Base-by-base conservation (phyloP, 2,888 invertebrate species). In the Dolomedes plantarius region DNA sequence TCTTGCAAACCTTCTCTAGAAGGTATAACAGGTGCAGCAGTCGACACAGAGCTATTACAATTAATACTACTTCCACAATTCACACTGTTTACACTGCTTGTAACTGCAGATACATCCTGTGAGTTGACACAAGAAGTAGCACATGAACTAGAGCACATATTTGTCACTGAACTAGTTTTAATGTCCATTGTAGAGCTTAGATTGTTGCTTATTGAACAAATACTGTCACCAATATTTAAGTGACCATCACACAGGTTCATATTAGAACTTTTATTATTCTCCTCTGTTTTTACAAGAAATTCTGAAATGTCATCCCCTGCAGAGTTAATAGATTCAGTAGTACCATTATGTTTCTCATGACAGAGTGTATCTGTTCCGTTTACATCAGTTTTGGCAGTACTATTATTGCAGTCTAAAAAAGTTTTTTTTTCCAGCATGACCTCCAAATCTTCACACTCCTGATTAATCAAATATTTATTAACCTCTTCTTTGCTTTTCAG, bases 341-440 rank as follows among this genome's bases (percentile, higher is more conserved):
- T 39, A 50, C 82, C 78, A 87, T 79, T 83, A 23, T 74, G 75
- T 32, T 83, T 87, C 56, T 87, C 87, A 75, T 71, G 71, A 56
- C 74, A 78, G 64, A 78, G 29, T 41, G 69, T 64, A 69, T 87
- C 87, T 32, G 74, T 56, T 32, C 81, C 86, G 78, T 88, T 88
- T n/a, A 86, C 50, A 31, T 86, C 79, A 9, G 75, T 23, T 32
- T 79, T 86, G 31, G 39, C 36, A 74, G 78, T 11, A 36, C 72
- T 78, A 78, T 75, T 85, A 73, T 72, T 82, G 41, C 86, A 79
- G 56, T 81, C 81, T 68, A 81, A 67, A 78, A 72, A 81, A 64
- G 72, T 82, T 69, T 78, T 88, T 71, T 88, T 88, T 71, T 88
- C 88, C 67, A 88, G 81, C 88, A 88, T 88, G 73, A 56, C 86